Base-by-base conservation (phyloP, 2,113 vertebrate genomes). In the Coracopsis vasa region DNA sequence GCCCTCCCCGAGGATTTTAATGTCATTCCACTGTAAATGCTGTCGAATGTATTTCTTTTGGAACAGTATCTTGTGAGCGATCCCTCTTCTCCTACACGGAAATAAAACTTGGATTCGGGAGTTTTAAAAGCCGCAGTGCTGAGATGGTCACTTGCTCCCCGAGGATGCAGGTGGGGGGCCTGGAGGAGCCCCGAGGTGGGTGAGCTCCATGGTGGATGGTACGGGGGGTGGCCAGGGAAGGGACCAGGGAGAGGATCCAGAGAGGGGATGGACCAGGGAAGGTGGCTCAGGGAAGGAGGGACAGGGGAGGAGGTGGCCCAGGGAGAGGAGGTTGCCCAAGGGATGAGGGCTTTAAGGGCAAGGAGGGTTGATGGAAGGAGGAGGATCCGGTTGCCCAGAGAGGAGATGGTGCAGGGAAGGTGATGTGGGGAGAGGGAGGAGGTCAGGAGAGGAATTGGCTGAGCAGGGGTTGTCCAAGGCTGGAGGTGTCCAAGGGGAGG, bases 21-120 rank as follows among this genome's bases (percentile, higher is more conserved):
- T 91, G 89, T 96, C 95, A 92, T 94, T 93, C 93, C 88, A 71
- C 94, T 97, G 96, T 97, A 96, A 97, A 96, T 93, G 97, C 94
- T 92, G 91, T 92, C 92, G 72, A 96, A 96, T 96, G 95, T 97
- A 96, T 90, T 95, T 94, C 87, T 94, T 97, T 96, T 73, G 14
- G 81, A 94, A 96, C 93, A 79, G 56, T 86, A 74, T 83, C 5
- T 97, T 96, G 97, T 97, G 96, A 91, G 95, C 94, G 95, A 90
- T 88, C 93, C 92, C 91, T 96, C 96, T 94, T 93, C 88, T 90
- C 92, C 90, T 88, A 93, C 94, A 54, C 10, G 0, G 56, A 90
- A 97, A 97, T 97, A 97, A 97, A 97, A 96, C 89, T 90, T 97
- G 95, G 93, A 96, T 93, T 96, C 13, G 4, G 97, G 96, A 96